Conservation (phyloP, 2,888 invertebrate genomes). For the Aelia acuminata region DNA sequence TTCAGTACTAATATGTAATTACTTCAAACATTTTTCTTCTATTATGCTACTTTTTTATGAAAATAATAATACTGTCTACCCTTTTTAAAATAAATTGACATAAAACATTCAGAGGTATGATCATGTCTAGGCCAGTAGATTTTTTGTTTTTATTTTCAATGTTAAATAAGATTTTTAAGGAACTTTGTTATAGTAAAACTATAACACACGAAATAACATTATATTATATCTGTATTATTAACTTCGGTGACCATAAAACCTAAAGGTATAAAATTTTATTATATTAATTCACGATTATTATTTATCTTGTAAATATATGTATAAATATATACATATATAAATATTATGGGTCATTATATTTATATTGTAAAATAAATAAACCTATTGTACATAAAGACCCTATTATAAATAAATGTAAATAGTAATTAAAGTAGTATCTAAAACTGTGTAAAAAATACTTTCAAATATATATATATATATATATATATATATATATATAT, state of each 20-base stretch:
- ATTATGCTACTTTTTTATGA: too few relatives aligned
- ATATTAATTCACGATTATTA: constrained; percentile 45
- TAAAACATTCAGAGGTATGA: not conserved
- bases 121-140: not conserved
- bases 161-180: not conserved
- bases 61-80: too few relatives aligned
- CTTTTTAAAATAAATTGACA: too few relatives aligned
- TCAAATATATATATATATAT: constrained; percentile 38
- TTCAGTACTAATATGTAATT: too few relatives aligned
- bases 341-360: constrained; percentile 52
- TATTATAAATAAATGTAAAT: constrained; percentile 57
- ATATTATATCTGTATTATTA: not conserved
- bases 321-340: constrained; percentile 40
- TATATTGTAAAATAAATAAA: constrained; percentile 56
- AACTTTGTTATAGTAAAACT: not conserved
- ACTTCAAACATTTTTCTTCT: too few relatives aligned
- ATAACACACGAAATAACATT: not conserved
- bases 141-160: constrained; percentile 6
- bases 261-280: constrained; percentile 28
- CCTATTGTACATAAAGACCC: constrained; percentile 46
- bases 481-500: too few relatives aligned
- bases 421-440: constrained; percentile 57
- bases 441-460: constrained; percentile 49
- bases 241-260: constrained; percentile 4
- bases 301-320: constrained; percentile 47